These are phyloP conservation scores for Digitonthophagus gazella DNA, from an alignment of 2,888 invertebrate species.

Conservation along the genomic window DNA sequence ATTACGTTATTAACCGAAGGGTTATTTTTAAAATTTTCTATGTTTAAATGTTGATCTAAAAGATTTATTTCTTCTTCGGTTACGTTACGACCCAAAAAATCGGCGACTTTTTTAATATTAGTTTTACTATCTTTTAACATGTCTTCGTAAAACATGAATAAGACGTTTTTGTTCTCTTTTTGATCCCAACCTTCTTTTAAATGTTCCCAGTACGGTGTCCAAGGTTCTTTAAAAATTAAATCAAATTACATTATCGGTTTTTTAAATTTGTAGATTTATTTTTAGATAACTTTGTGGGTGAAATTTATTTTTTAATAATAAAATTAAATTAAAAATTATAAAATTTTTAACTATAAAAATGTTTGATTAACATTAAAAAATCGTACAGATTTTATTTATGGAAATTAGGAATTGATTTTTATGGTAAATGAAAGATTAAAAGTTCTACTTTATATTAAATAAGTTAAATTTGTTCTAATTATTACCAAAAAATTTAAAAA, in stretches of 20 bases:
- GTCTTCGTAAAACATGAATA: slow-evolving; percentile 80
- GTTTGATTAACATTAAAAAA: too few species aligned
- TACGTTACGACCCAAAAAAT: slow-evolving; percentile 62
- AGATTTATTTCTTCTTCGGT: slow-evolving; percentile 58
- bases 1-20: slow-evolving; percentile 72
- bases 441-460: too few species aligned
- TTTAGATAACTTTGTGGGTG: not conserved
- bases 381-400: too few species aligned
- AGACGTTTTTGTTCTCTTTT: slow-evolving; percentile 64
- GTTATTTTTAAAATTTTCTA: slow-evolving; percentile 80
- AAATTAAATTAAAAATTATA: too few species aligned
- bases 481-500: too few species aligned
- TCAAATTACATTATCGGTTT: slow-evolving; percentile 19
- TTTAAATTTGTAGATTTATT: not conserved
- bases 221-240: slow-evolving; percentile 66
- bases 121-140: slow-evolving; percentile 64
- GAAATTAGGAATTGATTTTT: too few species aligned
- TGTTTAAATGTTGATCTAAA: slow-evolving; percentile 71
- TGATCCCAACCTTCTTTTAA: slow-evolving; percentile 73
- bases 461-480: too few species aligned
- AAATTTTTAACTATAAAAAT: too few species aligned
- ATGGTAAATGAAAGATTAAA: too few species aligned
- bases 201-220: slow-evolving; percentile 78
- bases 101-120: slow-evolving; percentile 58
- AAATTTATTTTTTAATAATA: slow-evolving; percentile 5